Base-by-base conservation (phyloP, 2,797 vertebrate species). In the Antennarius maculatus region DNA sequence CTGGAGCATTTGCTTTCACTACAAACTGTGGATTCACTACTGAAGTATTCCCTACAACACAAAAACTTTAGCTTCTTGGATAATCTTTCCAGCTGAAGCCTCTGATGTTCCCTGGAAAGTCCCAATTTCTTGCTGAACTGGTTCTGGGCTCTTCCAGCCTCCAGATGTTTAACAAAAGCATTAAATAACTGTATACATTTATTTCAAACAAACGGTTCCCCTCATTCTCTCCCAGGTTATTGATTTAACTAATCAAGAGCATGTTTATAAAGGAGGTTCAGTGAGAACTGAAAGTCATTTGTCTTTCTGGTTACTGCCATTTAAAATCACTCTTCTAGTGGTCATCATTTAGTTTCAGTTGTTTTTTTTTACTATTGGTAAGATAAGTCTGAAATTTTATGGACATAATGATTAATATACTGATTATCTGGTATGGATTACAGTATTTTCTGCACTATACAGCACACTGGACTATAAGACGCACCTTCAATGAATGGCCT, bases 41-140 rank as follows among this genome's bases (percentile, higher is more conserved):
- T 23, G 23, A 23, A 23, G 23, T 23, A 23, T 23, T 23, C 23
- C 23, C 23, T 23, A 23, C 23, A 23, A 23, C 23, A 23, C 23
- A 23, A 23, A 23, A 23, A 23, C 23, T 23, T 23, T 23, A 46
- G 37, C 7, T 54, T 62, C 46, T 29, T 51, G 64, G 67, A 69
- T 79, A 62, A 73, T 54, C 28, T 79, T 76, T 81, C 66, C 57
- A 12, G 5, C 54, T 16, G 23, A 5, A 34, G 13, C 15, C 28
- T 55, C 1, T 45, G 50, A 57, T 54, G n/a, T n/a, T 61, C 56
- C 4, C 54, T 51, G 28, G 66, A 70, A 76, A 68, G 31, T 41
- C 39, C 17, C 58, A 57, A 10, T 13, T 50, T 72, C 69, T 18
- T 69, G 68, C 55, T 76, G 39, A 46, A 75, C 76, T 66, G 67